A percentile compares a stretch with the other conserved stretches of the same genome.
phyloP scores from a whole-genome alignment of 1,140 invertebrate species.

The Zaprionus ornatus region DNA sequence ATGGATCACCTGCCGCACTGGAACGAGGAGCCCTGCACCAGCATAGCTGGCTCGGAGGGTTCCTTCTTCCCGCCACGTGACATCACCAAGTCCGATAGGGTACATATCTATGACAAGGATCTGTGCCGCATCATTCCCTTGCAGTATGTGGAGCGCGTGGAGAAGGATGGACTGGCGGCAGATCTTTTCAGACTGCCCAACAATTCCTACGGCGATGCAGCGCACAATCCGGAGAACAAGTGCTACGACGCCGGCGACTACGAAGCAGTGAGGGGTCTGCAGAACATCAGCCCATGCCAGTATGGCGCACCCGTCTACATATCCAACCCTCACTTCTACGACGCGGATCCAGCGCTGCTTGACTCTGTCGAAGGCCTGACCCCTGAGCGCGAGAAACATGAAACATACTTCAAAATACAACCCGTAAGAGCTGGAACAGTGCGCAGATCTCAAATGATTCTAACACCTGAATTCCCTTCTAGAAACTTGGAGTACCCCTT shows the following conservation, averaged over 20 bases:
- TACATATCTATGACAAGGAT: conserved; percentile 94
- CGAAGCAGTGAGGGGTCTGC: conserved; percentile 90
- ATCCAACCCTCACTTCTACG: conserved; percentile 95
- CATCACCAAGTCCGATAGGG: conserved; percentile 88
- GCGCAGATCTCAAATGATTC: not conserved
- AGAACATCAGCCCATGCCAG: conserved; percentile 94
- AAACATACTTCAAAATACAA: conserved; percentile 93
- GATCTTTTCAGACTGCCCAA: conserved; percentile 90
- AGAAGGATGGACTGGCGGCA: conserved; percentile 88
- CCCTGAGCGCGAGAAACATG: conserved; percentile 89
- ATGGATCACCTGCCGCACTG: conserved; percentile 90
- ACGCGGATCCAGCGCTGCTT: conserved; percentile 90
- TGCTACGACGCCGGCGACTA: conserved; percentile 91
- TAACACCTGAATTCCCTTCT: conserved; percentile 23
- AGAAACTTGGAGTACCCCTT: conserved; percentile 94
- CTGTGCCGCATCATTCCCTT: conserved; percentile 92
- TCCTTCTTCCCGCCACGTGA: conserved; percentile 92
- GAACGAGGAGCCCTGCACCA: conserved; percentile 90
- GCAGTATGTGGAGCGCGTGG: conserved; percentile 87
- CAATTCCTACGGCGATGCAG: conserved; percentile 88
- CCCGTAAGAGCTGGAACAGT: conserved; percentile 87
- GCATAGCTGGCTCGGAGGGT: conserved; percentile 93
- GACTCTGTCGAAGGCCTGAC: conserved; percentile 90
- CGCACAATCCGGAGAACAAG: conserved; percentile 89
- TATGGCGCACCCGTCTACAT: conserved; percentile 94